Evolutionary conservation across 2,888 invertebrate genomes (phyloP), one percentile per base, ranked within the genome.

Genomic region (Brassicogethes aeneus): DNA sequence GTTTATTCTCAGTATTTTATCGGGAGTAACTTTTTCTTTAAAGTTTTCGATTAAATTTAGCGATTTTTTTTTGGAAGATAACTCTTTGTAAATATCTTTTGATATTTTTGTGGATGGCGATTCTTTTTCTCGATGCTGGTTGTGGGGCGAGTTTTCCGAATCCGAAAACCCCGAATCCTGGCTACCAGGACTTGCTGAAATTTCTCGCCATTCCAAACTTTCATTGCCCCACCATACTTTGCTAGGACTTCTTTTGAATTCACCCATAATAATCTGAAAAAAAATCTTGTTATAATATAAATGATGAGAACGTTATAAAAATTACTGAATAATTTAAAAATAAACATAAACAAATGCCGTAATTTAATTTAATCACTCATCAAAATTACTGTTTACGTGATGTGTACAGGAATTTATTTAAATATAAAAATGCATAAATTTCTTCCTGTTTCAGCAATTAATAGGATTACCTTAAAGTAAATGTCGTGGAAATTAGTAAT

Each of bases 111-210:
- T 42, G 3, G 52, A 40, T 31, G 33, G 36, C 23, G 29, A 39
- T 33, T 47, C 71, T 34, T 71, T 53, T 50, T 71, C 69, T 55
- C 70, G 67, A 54, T 71, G 70, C 49, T 72, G 71, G 48, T 71
- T 72, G 14, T 32, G 7, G 32, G 5, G 5, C 1, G 80, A 79
- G 52, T 75, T 75, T 55, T 85, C 85, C 1, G 84, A 82, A 57
- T 86, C 86, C 0, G 85, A 85, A 64, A 86, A 86, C 1, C 86
- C 86, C 1, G 85, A 86, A 36, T 52, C 52, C 65, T 84, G 83
- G 57, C 85, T 85, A 46, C 82, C 79, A 47, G 82, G 82, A 61
- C 82, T 82, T 16, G 59, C 51, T 68, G 78, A 48, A 70, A 75
- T 58, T 72, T 77, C 56, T 69, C 64, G 62, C 61, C 53, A 57